These are phyloP conservation scores for Bos indicus DNA, from an alignment of 2,113 vertebrate species.

Conservation along the genomic window DNA sequence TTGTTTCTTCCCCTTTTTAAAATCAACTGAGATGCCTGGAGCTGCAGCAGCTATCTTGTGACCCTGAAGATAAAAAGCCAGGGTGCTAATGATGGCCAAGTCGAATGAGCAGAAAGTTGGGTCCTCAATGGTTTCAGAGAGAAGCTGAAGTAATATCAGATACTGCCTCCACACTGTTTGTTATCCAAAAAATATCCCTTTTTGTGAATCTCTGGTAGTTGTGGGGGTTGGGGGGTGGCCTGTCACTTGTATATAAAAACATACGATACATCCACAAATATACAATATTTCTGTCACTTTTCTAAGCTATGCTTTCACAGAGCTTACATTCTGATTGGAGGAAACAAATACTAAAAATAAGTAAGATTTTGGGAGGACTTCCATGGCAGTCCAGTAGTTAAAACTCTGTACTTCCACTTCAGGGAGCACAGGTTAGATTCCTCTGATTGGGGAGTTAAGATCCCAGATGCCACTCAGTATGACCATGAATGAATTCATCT, in stretches of 20 bases:
- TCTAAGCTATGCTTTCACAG: not conserved
- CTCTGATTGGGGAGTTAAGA: not conserved
- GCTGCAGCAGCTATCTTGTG: not conserved
- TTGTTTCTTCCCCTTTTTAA: not conserved
- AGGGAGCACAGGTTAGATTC: not conserved
- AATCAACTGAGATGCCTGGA: not conserved
- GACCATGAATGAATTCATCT: slow-evolving; percentile 49
- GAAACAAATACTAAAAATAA: not conserved
- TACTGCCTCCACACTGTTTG: not conserved
- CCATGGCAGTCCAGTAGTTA: not conserved
- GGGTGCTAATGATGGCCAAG: not conserved
- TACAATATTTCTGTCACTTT: not conserved
- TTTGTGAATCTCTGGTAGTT: not conserved
- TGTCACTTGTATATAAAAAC: not conserved
- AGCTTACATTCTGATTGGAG: not conserved
- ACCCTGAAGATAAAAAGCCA: not conserved
- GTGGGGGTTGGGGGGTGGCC: not conserved
- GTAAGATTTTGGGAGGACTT: not conserved
- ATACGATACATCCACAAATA: not conserved
- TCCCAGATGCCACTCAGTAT: not conserved
- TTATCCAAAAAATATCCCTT: not conserved
- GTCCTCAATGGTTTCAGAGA: not conserved
- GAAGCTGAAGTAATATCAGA: not conserved
- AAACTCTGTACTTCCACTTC: not conserved
- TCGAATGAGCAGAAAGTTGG: not conserved